phyloP scores from a whole-genome alignment of 2,888 invertebrate genomes.

The Poecilus cupreus region DNA sequence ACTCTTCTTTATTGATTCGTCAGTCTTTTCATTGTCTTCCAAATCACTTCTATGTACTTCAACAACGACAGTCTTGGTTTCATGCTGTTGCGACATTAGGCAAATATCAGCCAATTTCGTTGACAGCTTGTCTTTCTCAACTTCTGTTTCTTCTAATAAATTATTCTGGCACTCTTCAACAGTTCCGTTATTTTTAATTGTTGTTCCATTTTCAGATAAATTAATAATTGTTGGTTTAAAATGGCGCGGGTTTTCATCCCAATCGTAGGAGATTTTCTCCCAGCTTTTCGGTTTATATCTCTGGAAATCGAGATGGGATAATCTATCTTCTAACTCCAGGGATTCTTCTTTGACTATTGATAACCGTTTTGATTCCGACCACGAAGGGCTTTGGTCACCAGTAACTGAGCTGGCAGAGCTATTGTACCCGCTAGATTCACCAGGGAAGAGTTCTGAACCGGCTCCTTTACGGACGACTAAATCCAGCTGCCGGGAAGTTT shows the following conservation, averaged over 20 bases:
- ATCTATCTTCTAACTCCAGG: constrained; percentile 77
- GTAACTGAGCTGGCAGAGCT: constrained; percentile 89
- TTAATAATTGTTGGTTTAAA: constrained; percentile 85
- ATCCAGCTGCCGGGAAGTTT: constrained; percentile 84
- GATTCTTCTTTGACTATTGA: constrained; percentile 86
- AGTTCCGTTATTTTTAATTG: constrained; percentile 77
- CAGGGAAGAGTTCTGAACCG: constrained; percentile 86
- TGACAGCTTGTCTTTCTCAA: constrained; percentile 60
- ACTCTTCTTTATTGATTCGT: constrained; percentile 69
- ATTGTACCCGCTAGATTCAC: constrained; percentile 89
- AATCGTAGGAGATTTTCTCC: constrained; percentile 78
- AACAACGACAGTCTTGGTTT: constrained; percentile 82
- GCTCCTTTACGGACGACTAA: constrained; percentile 85
- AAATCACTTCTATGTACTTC: constrained; percentile 81
- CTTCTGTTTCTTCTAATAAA: constrained; percentile 37
- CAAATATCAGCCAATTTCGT: constrained; percentile 71
- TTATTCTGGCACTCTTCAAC: constrained; percentile 69
- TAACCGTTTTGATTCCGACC: constrained; percentile 79
- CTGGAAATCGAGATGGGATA: constrained; percentile 64
- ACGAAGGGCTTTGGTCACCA: constrained; percentile 82
- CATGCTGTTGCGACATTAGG: constrained; percentile 72
- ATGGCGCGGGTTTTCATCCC: constrained; percentile 74
- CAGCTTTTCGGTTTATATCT: constrained; percentile 75
- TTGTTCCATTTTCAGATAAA: constrained; percentile 82
- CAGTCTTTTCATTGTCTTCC: constrained; percentile 65